Evolutionary conservation across 2,888 invertebrate genomes (phyloP), one percentile per base, ranked within the genome.

Genomic region (Aphodius granarius): DNA sequence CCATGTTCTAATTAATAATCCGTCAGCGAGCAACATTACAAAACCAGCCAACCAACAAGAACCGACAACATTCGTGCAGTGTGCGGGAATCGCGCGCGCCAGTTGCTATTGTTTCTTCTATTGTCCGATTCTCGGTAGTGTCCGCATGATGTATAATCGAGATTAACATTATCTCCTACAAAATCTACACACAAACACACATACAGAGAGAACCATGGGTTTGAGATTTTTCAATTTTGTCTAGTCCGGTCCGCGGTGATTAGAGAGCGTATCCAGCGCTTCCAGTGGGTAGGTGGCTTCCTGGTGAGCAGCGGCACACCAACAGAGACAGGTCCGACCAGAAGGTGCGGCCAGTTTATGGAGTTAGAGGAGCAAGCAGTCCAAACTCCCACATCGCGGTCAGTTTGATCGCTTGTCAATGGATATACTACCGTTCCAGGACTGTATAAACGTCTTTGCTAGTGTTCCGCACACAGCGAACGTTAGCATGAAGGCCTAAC

Each of bases 351-450:
- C 72, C 63, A 72, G 43, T 72, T 72, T 72, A 72, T 72, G 72
- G 72, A 43, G 43, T 43, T 43, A 9, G 43, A 43, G 43, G 3
- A 43, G 72, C 72, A n/a, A 68, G 68, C 68, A 21, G 68, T 19
- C 19, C 72, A 72, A 63, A 72, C 72, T 72, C 72, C 72, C 72
- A 72, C 72, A 72, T 72, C 23, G 72, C 72, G 72, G 72, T 63
- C 20, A 72, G 72, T 72, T 72, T 72, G 72, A 72, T 72, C 72
- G 72, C 72, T 72, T 72, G 72, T 72, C 72, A 72, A 72, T 72
- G 72, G 72, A 72, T 62, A 72, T 72, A 72, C 72, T 72, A 72
- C 72, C 72, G 72, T 72, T 72, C 63, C 72, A 62, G 18, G 22
- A 43, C 43, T 13, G 63, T 63, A 72, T 23, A 72, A 72, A 72